Evolutionary conservation across 1,140 invertebrate genomes (phyloP).

Genomic region (Matsumurasca onukii): DNA sequence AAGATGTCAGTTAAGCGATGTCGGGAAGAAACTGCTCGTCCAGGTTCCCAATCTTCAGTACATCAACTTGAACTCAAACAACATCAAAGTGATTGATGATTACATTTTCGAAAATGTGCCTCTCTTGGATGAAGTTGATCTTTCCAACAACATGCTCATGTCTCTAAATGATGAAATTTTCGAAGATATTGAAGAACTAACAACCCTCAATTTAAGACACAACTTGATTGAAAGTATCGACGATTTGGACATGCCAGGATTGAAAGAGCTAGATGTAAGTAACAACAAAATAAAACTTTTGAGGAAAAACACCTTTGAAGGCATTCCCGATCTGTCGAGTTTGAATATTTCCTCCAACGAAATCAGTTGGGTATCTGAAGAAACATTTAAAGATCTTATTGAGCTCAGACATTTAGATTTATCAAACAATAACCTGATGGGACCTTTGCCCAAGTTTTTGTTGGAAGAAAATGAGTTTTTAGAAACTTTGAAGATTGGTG

Average conservation of each 20-base stretch:
- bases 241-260: conserved; percentile 52
- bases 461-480: conserved; percentile 65
- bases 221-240: conserved; percentile 57
- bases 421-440: conserved; percentile 61
- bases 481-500: conserved; percentile 63
- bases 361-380: conserved; percentile 62
- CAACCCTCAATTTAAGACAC: conserved; percentile 59
- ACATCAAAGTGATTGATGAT: conserved; percentile 59
- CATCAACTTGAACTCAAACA: conserved; percentile 63
- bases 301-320: conserved; percentile 62
- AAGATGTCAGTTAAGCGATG: conserved; percentile 59
- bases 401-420: conserved; percentile 65
- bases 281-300: conserved; percentile 62
- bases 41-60: conserved; percentile 61
- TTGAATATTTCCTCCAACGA: conserved; percentile 62
- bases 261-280: conserved; percentile 62
- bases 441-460: conserved; percentile 60
- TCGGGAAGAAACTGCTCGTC: conserved; percentile 59
- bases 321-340: conserved; percentile 60
- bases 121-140: conserved; percentile 63
- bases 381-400: conserved; percentile 61
- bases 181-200: conserved; percentile 56
- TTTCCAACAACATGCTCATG: conserved; percentile 62
- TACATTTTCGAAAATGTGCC: conserved; percentile 58
- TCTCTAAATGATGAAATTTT: conserved; percentile 60